Evolutionary conservation across 2,797 vertebrate genomes (phyloP).

Genomic region (Poeciliopsis turneri): DNA sequence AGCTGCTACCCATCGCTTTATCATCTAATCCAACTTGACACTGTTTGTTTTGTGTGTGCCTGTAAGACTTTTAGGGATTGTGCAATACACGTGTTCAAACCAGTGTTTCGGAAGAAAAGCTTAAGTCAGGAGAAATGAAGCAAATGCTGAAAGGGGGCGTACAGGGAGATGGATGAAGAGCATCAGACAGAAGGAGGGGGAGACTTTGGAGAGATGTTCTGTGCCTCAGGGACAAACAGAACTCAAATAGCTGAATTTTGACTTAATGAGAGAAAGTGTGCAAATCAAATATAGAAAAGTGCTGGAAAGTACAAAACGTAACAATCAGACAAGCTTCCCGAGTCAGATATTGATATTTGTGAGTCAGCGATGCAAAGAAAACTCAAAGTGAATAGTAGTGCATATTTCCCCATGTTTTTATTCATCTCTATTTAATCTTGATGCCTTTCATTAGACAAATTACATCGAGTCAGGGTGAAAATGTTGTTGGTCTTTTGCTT

Average conservation of each 20-base stretch:
- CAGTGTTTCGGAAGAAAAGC: slow-evolving; percentile 63
- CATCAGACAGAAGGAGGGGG: background rate
- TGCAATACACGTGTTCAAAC: slow-evolving; percentile 52
- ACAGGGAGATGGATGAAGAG: slow-evolving; percentile 3
- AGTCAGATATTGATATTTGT: slow-evolving; percentile 4
- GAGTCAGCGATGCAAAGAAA: slow-evolving; percentile 13
- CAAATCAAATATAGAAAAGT: slow-evolving; percentile 4
- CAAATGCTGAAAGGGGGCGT: slow-evolving; percentile 25
- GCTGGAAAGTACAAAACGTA: background rate
- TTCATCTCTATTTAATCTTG: background rate
- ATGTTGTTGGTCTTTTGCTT: background rate
- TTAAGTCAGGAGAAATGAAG: slow-evolving; percentile 54
- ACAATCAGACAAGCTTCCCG: background rate
- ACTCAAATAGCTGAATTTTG: slow-evolving; percentile 29
- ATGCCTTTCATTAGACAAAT: background rate
- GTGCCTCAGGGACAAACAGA: slow-evolving; percentile 36
- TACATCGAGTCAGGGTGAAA: background rate
- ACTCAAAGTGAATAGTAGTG: slow-evolving; percentile 12
- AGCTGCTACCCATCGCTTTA: slow-evolving; percentile 20
- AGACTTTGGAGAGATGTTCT: background rate
- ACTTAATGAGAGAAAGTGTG: slow-evolving; percentile 23
- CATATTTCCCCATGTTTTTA: background rate
- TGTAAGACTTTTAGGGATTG: slow-evolving; percentile 34
- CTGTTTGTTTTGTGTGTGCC: slow-evolving; percentile 23
- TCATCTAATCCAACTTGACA: slow-evolving; percentile 10